Percentiles rank a stretch among this genome's conserved stretches.
Evolutionary conservation across 2,797 vertebrate species (phyloP).

Genomic region (Thripadectes ignobilis): DNA sequence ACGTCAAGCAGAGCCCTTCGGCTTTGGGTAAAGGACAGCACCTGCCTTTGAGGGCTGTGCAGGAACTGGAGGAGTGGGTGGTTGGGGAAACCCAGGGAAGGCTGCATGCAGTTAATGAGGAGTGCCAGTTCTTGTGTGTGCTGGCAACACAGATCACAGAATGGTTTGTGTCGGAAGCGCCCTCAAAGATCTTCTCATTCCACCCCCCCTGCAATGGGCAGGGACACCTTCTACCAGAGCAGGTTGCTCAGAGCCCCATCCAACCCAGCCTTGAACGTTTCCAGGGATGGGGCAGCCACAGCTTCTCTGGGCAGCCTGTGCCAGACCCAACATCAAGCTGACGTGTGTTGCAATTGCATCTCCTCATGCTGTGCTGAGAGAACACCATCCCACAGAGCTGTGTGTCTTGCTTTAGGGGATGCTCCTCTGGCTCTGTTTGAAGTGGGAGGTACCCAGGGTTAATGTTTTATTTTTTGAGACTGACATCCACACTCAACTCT

Average conservation of each 20-base stretch:
- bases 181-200: background rate
- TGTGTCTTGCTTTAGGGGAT: background rate
- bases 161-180: background rate
- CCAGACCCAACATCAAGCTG: background rate
- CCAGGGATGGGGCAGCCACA: background rate
- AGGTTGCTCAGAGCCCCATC: background rate
- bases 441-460: background rate
- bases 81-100: background rate
- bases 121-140: background rate
- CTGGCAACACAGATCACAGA: background rate
- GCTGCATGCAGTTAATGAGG: fast-evolving
- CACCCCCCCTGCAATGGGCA: background rate
- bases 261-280: background rate
- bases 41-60: background rate
- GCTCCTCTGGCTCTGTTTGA: background rate
- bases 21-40: background rate
- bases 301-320: background rate
- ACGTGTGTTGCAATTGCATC: fast-evolving
- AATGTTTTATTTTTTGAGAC: background rate
- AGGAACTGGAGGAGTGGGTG: background rate
- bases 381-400: background rate
- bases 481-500: background rate
- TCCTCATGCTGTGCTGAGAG: background rate
- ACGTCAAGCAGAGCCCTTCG: background rate
- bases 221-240: too few species aligned